Evolutionary conservation across 2,113 vertebrate genomes (phyloP), one percentile per base, ranked within the genome.

Genomic region (Dolichallabes microphthalmus): DNA sequence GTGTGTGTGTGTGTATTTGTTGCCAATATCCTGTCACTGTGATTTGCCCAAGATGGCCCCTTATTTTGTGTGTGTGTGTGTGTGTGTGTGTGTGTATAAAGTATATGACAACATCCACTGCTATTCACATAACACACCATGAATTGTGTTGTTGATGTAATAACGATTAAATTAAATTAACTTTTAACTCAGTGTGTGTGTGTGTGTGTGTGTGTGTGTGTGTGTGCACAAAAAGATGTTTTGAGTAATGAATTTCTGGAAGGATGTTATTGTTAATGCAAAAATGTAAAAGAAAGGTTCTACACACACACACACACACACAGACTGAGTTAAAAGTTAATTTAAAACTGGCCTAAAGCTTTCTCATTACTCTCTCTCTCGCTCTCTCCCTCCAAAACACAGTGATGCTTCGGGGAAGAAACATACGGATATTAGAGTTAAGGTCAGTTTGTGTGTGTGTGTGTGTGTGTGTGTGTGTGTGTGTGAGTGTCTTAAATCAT

Each of bases 281-380:
- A 84, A 84, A 76, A 63, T 84, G 39, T 63, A 75, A 74, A 75
- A 84, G 75, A 13, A 57, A 30, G 32, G n/a, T n/a, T 57, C 4
- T 53, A 77, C 50, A 77, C 52, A 77, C 50, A 77, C 20, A 60
- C 66, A 83, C 30, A 83, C 52, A 82, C 45, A 82, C 50, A 69
- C 80, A 69, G 2, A 74, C 3, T 1, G 6, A 39, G 53, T 73
- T 82, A 82, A 82, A 82, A 83, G 82, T 74, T 83, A 74, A 83
- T 83, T 74, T 83, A 83, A 83, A 83, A 14, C 68, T 83, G 32
- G 82, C 82, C 82, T 74, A 32, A 73, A 74, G 82, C 82, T 82
- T 66, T 74, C 82, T 83, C 53, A 83, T 83, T 83, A 83, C 82
- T 83, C 68, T 75, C 14, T 76, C 45, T 75, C 30, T 35, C 32